Percentiles rank a stretch among this genome's conserved stretches.
Evolutionary conservation across 1,140 invertebrate genomes (phyloP).

Genomic region (Drosophila tristis): DNA sequence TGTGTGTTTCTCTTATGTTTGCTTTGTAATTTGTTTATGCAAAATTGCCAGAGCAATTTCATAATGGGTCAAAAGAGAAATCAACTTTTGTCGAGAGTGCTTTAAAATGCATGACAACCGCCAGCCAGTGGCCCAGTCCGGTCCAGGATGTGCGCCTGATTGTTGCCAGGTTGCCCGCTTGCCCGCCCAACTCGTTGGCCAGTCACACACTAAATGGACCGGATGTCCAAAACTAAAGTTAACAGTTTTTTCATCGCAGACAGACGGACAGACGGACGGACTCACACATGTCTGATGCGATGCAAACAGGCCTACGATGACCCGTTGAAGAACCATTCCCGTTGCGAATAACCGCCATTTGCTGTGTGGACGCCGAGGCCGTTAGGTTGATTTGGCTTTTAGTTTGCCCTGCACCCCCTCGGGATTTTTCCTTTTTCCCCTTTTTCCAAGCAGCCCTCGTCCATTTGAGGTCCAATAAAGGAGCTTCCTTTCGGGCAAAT

Average conservation of each 20-base stretch:
- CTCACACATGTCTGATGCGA: constrained; percentile 11
- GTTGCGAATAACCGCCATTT: constrained; percentile 60
- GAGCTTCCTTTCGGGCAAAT: constrained; percentile 25
- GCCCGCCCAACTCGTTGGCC: constrained; percentile 63
- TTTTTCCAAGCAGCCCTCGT: constrained; percentile 29
- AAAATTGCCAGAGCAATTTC: constrained; percentile 82
- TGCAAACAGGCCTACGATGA: constrained; percentile 3
- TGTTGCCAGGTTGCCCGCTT: constrained; percentile 68
- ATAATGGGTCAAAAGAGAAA: constrained; percentile 83
- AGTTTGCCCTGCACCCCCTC: constrained; percentile 35
- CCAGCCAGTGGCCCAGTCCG: constrained; percentile 28
- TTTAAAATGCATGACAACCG: constrained; percentile 78
- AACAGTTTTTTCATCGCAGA: constrained; percentile 45
- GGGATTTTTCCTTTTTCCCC: constrained; percentile 54
- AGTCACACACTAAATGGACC: constrained; percentile 62
- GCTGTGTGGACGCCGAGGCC: constrained; percentile 69
- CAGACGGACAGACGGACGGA: constrained; percentile 25
- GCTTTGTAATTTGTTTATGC: constrained; percentile 82
- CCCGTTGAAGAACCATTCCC: not conserved
- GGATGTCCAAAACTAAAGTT: constrained; percentile 81
- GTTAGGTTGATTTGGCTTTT: constrained; percentile 55
- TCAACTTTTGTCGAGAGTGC: constrained; percentile 82
- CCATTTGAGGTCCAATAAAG: constrained; percentile 24
- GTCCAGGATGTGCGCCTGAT: constrained; percentile 68
- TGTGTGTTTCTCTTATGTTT: constrained; percentile 60